Evolutionary conservation across 2,888 invertebrate genomes (phyloP), one percentile per base, ranked within the genome.

Genomic region (Camptogramma bilineatum): DNA sequence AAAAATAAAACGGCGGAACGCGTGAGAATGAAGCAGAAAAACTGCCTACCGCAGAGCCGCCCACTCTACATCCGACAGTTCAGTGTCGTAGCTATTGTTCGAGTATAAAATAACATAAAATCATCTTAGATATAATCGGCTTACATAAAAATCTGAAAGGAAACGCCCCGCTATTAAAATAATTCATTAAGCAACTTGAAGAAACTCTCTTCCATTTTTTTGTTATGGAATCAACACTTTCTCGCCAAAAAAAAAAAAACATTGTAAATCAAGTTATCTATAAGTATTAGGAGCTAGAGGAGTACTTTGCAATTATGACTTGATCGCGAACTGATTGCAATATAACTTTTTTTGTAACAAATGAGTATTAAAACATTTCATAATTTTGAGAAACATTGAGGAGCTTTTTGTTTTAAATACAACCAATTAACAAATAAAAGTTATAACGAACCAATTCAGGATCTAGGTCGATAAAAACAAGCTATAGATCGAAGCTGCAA

Each of bases 31-130:
- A 77, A 77, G 78, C 74, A 77, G 78, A 84, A 77, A 62, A 75
- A 80, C 82, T 90, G 89, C 85, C 89, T 80, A 69, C 77, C 73
- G 80, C 89, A 89, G 89, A 83, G 65, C 79, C 88, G 76, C 86
- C 87, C 85, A 84, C 86, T 78, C 76, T 72, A 77, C 67, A 44
- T 66, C 80, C 81, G 88, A 86, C 88, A 85, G 77, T 77, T 77
- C 79, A 80, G 75, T 79, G 83, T 77, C 83, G 78, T 75, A 80
- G 57, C 57, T 81, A 79, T 86, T 86, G 85, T 85, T 82, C 73
- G 73, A 78, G 80, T 65, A 83, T 81, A 85, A 86, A 83, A 82
- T 75, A 56, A 56, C 47, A 61, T 54, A 53, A 61, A 57, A 57
- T 39, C 34, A 13, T 53, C 65, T 65, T 42, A 61, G 47, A 34